Evolutionary conservation across 2,888 invertebrate genomes (phyloP).

Genomic region (Drosophila diplacantha): DNA sequence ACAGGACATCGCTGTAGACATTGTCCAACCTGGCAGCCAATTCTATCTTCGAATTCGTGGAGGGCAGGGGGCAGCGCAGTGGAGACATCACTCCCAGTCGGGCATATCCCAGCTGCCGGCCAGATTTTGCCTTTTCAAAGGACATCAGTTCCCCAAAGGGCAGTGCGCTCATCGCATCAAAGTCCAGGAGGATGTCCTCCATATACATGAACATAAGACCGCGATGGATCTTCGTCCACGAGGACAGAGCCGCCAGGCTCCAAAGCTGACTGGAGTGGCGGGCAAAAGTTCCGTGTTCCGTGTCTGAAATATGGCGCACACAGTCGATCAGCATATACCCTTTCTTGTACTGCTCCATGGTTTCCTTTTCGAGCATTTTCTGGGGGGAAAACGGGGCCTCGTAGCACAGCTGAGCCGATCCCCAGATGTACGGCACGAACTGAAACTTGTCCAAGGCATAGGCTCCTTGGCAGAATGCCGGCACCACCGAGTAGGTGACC

Average conservation of each 20-base stretch:
- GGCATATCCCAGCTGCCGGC: constrained; percentile 54
- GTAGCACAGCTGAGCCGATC: constrained; percentile 94
- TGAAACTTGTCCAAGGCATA: constrained; percentile 99
- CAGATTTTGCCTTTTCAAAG: constrained; percentile 79
- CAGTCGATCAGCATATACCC: constrained; percentile 95
- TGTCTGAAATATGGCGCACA: constrained; percentile 90
- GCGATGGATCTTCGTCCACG: constrained; percentile 95
- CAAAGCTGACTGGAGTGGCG: constrained; percentile 99
- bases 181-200: constrained; percentile 95
- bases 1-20: background rate
- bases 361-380: constrained; percentile 88
- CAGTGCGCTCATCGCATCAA: constrained; percentile 95
- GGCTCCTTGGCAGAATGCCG: constrained; percentile 98
- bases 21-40: background rate
- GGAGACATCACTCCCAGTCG: constrained; percentile 64
- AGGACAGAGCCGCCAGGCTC: constrained; percentile 95
- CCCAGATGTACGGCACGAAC: constrained; percentile 99
- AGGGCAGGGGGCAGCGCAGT: background rate
- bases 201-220: constrained; percentile 99
- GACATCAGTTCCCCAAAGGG: constrained; percentile 92
- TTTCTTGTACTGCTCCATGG: constrained; percentile 81
- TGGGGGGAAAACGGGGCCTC: constrained; percentile 88
- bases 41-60: background rate
- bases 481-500: constrained; percentile 95
- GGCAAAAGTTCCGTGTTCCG: constrained; percentile 95